Percentiles rank a stretch among this genome's conserved stretches.
These are phyloP conservation scores for Falcaria lacertinaria DNA, from an alignment of 2,888 invertebrate genomes.

Conservation along the genomic window DNA sequence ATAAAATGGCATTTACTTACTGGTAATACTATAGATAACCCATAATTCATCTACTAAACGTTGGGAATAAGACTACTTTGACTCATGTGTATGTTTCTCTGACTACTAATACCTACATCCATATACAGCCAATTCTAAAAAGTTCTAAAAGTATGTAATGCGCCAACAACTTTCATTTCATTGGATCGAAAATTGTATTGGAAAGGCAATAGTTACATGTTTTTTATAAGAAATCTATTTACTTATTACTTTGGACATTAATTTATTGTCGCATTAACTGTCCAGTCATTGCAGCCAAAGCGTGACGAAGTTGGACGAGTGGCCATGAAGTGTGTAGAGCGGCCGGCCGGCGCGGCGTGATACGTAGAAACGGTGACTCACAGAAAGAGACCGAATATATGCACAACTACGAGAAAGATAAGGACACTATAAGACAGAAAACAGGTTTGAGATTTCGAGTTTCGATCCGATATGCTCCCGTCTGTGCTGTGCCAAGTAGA, in stretches of 20 bases:
- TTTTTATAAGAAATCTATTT: slow-evolving; percentile 48
- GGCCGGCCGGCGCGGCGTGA: slow-evolving; percentile 49
- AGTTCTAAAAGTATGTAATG: not conserved
- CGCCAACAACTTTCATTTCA: slow-evolving; percentile 21
- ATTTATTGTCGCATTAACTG: slow-evolving; percentile 70
- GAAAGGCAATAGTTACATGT: slow-evolving; percentile 26
- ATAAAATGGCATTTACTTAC: too few species aligned
- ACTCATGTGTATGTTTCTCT: too few species aligned
- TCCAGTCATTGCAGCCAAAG: slow-evolving; percentile 67
- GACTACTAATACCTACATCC: too few species aligned
- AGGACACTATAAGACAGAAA: slow-evolving; percentile 57
- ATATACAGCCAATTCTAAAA: not conserved
- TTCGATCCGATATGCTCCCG: slow-evolving; percentile 77
- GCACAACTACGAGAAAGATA: slow-evolving; percentile 40
- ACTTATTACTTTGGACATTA: slow-evolving; percentile 65
- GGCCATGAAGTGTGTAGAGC: slow-evolving; percentile 77
- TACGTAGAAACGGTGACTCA: slow-evolving; percentile 77
- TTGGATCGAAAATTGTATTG: slow-evolving; percentile 30
- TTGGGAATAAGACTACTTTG: too few species aligned
- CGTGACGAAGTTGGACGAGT: slow-evolving; percentile 76
- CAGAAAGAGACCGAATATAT: slow-evolving; percentile 61
- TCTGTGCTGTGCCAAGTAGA: slow-evolving; percentile 69
- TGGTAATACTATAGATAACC: too few species aligned
- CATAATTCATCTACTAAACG: too few species aligned
- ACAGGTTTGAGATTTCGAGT: slow-evolving; percentile 78